phyloP scores from a whole-genome alignment of 2,888 invertebrate genomes.

The Drosophila putrida region DNA sequence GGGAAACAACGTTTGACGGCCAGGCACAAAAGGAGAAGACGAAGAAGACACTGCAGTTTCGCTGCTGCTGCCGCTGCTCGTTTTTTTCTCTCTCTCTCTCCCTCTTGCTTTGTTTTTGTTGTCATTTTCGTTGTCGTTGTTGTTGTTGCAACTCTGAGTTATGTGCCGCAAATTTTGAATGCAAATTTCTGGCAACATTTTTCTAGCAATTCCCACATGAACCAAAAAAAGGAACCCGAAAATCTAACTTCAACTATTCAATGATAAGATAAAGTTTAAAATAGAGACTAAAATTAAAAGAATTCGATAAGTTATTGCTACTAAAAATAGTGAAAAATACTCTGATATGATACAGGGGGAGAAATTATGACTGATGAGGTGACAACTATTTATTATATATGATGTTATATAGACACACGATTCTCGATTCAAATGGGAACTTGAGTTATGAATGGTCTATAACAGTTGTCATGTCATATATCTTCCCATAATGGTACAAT shows the following conservation, averaged over 20 bases:
- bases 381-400: slow-evolving; percentile 13
- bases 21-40: not conserved
- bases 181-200: slow-evolving; percentile 39
- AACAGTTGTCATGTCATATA: slow-evolving; percentile 13
- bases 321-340: slow-evolving; percentile 37
- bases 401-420: slow-evolving; percentile 21
- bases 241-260: slow-evolving; percentile 42
- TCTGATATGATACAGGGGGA: slow-evolving; percentile 10
- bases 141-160: slow-evolving; percentile 27
- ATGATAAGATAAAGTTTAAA: slow-evolving; percentile 48
- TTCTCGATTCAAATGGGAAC: slow-evolving; percentile 6
- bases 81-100: slow-evolving; percentile 21
- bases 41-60: slow-evolving; percentile 25
- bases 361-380: slow-evolving; percentile 27
- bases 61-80: slow-evolving; percentile 9
- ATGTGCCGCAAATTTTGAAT: slow-evolving; percentile 50
- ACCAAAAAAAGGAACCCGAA: slow-evolving; percentile 15
- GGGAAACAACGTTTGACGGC: slow-evolving; percentile 50
- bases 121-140: slow-evolving; percentile 13
- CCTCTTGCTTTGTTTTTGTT: slow-evolving; percentile 5
- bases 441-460: slow-evolving; percentile 20
- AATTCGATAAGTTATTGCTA: slow-evolving; percentile 5
- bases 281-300: slow-evolving; percentile 15
- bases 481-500: slow-evolving; percentile 14
- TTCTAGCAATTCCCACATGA: slow-evolving; percentile 22